Evolutionary conservation across 1,140 invertebrate genomes (phyloP).

Genomic region (Alviniconcha marisindica): DNA sequence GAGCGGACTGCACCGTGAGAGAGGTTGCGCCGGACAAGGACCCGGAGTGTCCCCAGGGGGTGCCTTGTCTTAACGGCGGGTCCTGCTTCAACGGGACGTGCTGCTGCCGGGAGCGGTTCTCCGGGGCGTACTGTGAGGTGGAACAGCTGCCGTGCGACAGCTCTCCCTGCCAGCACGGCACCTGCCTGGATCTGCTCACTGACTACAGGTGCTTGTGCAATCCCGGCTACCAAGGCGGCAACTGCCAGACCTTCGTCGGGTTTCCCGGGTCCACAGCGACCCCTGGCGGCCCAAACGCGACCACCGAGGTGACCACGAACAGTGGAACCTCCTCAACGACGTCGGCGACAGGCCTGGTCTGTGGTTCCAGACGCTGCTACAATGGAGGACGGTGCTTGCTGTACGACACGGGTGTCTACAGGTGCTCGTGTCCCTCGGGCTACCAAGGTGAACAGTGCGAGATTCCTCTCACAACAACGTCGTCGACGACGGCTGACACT

Average conservation of each 20-base stretch:
- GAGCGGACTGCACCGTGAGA: conserved; percentile 29
- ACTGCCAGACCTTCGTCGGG: conserved; percentile 85
- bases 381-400: not conserved
- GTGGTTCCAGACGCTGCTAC: conserved; percentile 3
- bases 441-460: conserved; percentile 4
- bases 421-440: not conserved
- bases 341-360: not conserved
- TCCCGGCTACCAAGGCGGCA: conserved; percentile 93
- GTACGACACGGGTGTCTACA: not conserved
- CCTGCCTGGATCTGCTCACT: conserved; percentile 42
- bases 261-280: not conserved
- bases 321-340: too few species aligned
- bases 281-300: not conserved
- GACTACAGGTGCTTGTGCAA: conserved; percentile 76
- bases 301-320: not conserved
- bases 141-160: conserved; percentile 45
- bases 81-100: conserved; percentile 47
- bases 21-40: conserved; percentile 34
- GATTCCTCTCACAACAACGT: not conserved
- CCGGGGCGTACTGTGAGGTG: conserved; percentile 42
- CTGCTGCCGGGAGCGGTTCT: conserved; percentile 38
- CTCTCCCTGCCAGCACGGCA: conserved; percentile 49
- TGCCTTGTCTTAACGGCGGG: conserved; percentile 44
- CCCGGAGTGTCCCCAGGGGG: conserved; percentile 42
- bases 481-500: not conserved